Evolutionary conservation across 2,888 invertebrate species (phyloP), one percentile per base, ranked within the genome.

Genomic region (Clistopyga incitator): DNA sequence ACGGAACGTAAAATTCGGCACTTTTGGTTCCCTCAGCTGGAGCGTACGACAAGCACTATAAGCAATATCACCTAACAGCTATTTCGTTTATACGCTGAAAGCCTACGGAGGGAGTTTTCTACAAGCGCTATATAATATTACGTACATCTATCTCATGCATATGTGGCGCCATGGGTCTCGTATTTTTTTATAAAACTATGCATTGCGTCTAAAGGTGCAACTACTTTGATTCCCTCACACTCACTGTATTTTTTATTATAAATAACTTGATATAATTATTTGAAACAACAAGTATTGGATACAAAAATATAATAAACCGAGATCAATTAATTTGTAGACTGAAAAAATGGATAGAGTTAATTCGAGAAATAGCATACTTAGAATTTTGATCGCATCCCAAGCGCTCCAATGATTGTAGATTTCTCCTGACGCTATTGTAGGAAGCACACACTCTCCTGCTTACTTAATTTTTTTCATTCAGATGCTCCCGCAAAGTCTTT

Each of bases 21-120:
- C 71, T 56, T 71, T 20, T 75, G 64, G 67, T 54, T 25, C 23
- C 23, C 23, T 23, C 20, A 3, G 78, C 75, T 76, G 74, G 74
- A 78, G 65, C 81, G 78, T 71, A 76, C 81, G 81, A 91, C 91
- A 91, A 87, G 89, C 88, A 90, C 85, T 88, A 88, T 87, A 80
- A 86, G 91, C 92, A 90, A 93, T 93, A 92, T 92, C 90, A 89
- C 91, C 92, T 91, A 92, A 92, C 91, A 92, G 90, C 91, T 89
- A 91, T 91, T 91, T 90, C 90, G 90, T 90, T 91, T 91, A 90
- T 92, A 90, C 87, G 86, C 85, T 71, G 80, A 20, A 56, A 81
- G 77, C 76, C 84, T 65, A 47, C 75, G 65, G 65, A 70, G 71
- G 68, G 45, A 65, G 42, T 71, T 77, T 67, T 18, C 59, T 54